phyloP scores from a whole-genome alignment of 2,113 vertebrate species.

The Podilymbus podiceps region DNA sequence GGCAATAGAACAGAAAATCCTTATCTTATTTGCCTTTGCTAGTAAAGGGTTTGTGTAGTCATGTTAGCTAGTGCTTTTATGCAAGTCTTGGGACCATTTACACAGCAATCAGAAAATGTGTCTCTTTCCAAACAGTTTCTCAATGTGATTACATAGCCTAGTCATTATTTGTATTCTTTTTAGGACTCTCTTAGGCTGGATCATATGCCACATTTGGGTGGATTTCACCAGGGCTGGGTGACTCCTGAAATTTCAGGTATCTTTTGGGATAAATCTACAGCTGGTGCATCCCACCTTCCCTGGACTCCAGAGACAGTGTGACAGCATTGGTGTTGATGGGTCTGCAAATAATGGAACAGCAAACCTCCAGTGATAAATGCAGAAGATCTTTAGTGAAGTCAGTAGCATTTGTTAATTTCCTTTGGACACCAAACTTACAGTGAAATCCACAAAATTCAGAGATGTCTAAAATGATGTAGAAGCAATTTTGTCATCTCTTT shows the following conservation, averaged over 20 bases:
- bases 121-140: slow-evolving; percentile 32
- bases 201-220: neutral
- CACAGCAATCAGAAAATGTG: neutral
- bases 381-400: neutral
- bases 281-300: neutral
- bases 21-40: slow-evolving; percentile 49
- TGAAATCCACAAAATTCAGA: neutral
- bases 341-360: neutral
- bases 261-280: neutral
- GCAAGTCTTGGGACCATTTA: slow-evolving; percentile 6
- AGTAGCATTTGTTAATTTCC: neutral
- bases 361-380: neutral
- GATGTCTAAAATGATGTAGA: neutral
- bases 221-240: neutral
- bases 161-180: neutral
- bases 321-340: neutral
- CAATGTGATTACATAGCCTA: neutral
- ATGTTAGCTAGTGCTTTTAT: neutral
- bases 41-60: neutral
- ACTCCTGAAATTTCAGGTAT: neutral
- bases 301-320: neutral
- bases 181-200: neutral
- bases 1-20: slow-evolving; percentile 17
- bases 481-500: neutral
- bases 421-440: neutral